Base-by-base conservation (phyloP, 2,797 vertebrate species). In the Kryptopterus vitreolus region DNA sequence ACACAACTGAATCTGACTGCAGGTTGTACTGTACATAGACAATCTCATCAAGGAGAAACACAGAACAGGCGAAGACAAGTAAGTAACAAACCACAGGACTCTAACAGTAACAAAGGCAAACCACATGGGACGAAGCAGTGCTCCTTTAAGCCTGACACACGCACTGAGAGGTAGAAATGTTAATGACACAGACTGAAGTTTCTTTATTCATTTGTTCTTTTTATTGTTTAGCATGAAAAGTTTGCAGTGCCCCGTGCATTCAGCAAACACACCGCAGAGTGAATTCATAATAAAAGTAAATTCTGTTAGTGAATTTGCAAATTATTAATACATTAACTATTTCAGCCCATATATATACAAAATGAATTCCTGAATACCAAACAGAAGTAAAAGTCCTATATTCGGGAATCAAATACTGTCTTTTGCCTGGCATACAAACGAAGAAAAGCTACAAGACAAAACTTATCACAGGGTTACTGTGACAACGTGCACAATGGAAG, bases 401-500 rank as follows among this genome's bases (percentile, higher is more conserved):
- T 35, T 72, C 31, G 57, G 26, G 38, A 73, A 55, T 38, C 20
- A n/a, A 74, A 58, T 16, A 35, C 52, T 38, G 50, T 50, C 68
- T 70, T 10, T 50, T 70, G 2, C 52, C 46, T 20, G 46, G 68
- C 24, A 50, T 20, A 12, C 10, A 13, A 33, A 52, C 48, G 20
- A 13, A 33, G 29, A 71, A 52, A 71, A 53, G 29, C 48, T 71
- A 33, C 69, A 53, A 53, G 69, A 29, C 46, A 29, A 50, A 70
- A 22, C n/a, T 38, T 16, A 38, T 10, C 26, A 33, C 31, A 57
- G 71, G 24, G 71, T 35, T 58, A 58, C 53, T 74, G 52, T 58
- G 71, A 74, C 71, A 58, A 74, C 71, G 24, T 9, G 22, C 53
- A 58, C 53, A 58, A 35, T 74, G 53, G 52, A 74, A 58, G 53